Percentiles rank a stretch among this genome's conserved stretches.
Conservation (phyloP, 2,113 vertebrate species). For the Castor canadensis region DNA sequence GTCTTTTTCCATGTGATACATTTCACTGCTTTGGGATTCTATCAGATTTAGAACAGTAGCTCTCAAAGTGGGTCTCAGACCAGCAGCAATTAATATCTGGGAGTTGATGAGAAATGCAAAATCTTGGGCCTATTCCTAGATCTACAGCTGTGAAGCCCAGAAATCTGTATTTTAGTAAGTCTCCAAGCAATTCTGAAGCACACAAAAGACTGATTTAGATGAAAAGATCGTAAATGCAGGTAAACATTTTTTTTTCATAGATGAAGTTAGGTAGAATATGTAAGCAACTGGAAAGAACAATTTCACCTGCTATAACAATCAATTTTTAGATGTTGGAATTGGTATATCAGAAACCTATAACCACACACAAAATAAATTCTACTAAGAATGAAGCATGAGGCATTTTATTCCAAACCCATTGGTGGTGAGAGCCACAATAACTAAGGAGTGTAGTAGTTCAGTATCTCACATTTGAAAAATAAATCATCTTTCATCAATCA, state of each 20-base stretch:
- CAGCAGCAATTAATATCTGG: neutral
- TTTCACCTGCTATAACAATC: neutral
- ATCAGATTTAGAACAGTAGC: neutral
- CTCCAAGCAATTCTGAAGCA: neutral
- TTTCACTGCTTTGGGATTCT: too few species aligned
- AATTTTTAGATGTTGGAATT: neutral
- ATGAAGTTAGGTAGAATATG: neutral
- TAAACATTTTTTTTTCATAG: neutral
- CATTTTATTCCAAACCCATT: neutral
- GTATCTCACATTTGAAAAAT: neutral
- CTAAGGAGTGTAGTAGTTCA: neutral
- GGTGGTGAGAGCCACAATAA: neutral
- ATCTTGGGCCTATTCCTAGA: neutral
- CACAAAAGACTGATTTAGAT: too few species aligned
- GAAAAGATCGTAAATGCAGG: neutral
- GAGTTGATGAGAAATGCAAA: neutral
- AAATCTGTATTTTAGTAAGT: neutral
- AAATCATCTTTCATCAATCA: neutral
- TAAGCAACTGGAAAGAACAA: constrained; percentile 10
- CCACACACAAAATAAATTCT: neutral
- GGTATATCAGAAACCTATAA: neutral
- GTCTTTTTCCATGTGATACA: neutral
- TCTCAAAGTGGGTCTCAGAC: neutral
- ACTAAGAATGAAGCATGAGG: neutral
- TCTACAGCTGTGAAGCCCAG: neutral